Base-by-base conservation (phyloP, 2,113 vertebrate species). In the Clinocottus analis region DNA sequence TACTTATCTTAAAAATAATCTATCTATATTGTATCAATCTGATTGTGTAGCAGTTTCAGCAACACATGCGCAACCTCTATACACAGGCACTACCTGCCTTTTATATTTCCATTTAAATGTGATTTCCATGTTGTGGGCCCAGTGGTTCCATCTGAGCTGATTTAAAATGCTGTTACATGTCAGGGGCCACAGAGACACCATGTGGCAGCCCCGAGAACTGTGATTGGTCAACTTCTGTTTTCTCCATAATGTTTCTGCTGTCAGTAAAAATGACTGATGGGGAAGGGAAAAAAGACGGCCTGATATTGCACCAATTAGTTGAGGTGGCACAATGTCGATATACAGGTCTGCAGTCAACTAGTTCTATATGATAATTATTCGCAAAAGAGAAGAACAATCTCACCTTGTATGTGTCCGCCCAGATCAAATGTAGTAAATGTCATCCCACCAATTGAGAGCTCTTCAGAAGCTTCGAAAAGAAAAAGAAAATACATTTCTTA, bases 391-490 rank as follows among this genome's bases (percentile, higher is more conserved):
- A 21, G 3, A 23, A 43, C 58, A 29, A 17, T 27, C 76, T 92
- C 59, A 99, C 98, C 97, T 97, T 99, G 97, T 23, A 96, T 95
- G 2, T 99, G 97, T 63, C 97, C 97, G 85, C 97, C 97, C 74
- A 99, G 95, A 89, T 99, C 97, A 90, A 99, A 99, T 66, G 97
- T 99, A 0, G 97, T 99, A 67, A 99, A 99, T 31, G 97, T 99
- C 96, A 99, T 98, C 73, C 97, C 97, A 67, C 96, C 97, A 67
- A 99, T 99, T 0, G 96, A 97, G 94, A 99, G 85, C 92, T 99
- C 97, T 90, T 99, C 98, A 62, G 98, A 98, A 29, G 98, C 97
- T 99, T 88, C 45, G 76, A 53, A 61, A 17, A 74, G 49, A 61
- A 75, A 39, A 39, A 60, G 58, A 56, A 7, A 12, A 13, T 27